phyloP scores from a whole-genome alignment of 1,140 invertebrate species.

The Lepidurus couesii region DNA sequence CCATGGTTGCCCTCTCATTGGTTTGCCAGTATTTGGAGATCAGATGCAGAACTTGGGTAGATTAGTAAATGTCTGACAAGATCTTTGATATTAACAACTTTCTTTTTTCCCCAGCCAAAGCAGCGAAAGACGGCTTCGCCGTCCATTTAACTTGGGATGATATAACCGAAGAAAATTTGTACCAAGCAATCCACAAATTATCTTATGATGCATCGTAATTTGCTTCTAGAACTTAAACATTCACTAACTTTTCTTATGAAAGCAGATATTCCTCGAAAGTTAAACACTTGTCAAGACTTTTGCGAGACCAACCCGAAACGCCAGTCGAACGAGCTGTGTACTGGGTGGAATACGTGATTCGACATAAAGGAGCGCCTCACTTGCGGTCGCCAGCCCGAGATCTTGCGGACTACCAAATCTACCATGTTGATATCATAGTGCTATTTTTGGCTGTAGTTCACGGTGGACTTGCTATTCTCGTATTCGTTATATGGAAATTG shows the following conservation, averaged over 20 bases:
- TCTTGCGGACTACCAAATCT: slow-evolving; percentile 32
- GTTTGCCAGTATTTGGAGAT: slow-evolving; percentile 49
- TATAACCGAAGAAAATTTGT: slow-evolving; percentile 29
- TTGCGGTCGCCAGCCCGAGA: slow-evolving; percentile 34
- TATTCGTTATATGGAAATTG: too few species aligned
- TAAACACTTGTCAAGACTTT: slow-evolving; percentile 16
- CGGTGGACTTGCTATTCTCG: too few species aligned
- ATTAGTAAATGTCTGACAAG: too few species aligned
- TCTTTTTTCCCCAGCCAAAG: background rate
- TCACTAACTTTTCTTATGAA: background rate
- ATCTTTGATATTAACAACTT: background rate
- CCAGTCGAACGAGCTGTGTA: slow-evolving; percentile 36
- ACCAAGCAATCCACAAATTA: slow-evolving; percentile 28
- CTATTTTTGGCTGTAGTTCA: too few species aligned
- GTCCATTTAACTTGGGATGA: slow-evolving; percentile 27
- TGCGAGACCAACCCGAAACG: slow-evolving; percentile 34
- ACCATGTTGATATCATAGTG: background rate
- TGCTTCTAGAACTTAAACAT: background rate
- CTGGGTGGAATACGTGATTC: slow-evolving; percentile 38
- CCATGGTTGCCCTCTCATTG: slow-evolving; percentile 48
- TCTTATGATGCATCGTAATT: background rate
- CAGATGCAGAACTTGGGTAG: slow-evolving; percentile 40
- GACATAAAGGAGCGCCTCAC: slow-evolving; percentile 36
- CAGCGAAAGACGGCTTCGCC: slow-evolving; percentile 21
- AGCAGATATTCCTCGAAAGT: slow-evolving; percentile 18